Evolutionary conservation across 2,113 vertebrate genomes (phyloP).

Genomic region (Hypanus sabinus): DNA sequence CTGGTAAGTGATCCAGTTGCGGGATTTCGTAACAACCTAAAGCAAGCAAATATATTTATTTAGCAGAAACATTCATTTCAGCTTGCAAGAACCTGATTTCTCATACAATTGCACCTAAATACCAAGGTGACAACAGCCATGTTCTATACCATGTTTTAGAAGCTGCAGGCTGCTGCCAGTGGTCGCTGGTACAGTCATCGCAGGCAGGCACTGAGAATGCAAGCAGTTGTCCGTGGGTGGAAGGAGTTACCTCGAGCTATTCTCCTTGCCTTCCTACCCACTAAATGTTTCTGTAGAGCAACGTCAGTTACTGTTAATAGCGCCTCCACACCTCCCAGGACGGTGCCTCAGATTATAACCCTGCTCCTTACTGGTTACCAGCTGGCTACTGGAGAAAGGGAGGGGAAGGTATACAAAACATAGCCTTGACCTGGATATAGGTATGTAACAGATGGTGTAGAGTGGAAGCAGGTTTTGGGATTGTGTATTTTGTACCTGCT

Average conservation of each 20-base stretch:
- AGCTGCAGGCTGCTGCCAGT: neutral
- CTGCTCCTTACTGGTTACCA: neutral
- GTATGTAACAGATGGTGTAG: neutral
- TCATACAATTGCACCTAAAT: neutral
- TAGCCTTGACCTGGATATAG: neutral
- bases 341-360: neutral
- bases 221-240: neutral
- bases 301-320: neutral
- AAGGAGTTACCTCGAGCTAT: neutral
- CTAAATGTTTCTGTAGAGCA: neutral
- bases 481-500: conserved; percentile 14
- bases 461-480: neutral
- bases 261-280: neutral
- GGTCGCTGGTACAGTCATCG: neutral
- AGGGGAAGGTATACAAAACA: neutral
- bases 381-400: neutral
- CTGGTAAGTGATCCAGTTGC: too few relatives aligned
- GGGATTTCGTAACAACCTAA: too few relatives aligned
- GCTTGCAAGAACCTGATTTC: neutral
- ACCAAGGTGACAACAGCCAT: neutral
- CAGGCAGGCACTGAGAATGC: neutral
- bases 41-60: neutral
- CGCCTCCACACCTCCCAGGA: neutral
- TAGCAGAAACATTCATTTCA: neutral
- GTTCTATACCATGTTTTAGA: neutral